Evolutionary conservation across 2,113 vertebrate genomes (phyloP), one percentile per base, ranked within the genome.

Genomic region (Toxostoma redivivum): DNA sequence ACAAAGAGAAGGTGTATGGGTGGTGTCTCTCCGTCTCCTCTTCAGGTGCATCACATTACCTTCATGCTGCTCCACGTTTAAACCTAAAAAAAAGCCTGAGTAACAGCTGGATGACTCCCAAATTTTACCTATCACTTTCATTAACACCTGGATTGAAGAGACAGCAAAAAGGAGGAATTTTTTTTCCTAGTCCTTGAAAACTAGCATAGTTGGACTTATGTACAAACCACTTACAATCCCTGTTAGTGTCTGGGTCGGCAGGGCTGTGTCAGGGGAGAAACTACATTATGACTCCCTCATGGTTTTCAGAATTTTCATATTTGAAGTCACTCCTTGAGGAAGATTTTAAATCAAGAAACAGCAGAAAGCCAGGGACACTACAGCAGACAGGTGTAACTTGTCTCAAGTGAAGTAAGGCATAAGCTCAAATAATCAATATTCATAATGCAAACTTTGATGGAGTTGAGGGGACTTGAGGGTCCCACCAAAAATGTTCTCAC

Each of bases 191-290:
- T 10, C 9, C 51, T 81, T 58, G 21, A 4, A 42, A 62, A 45
- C 6, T 40, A 20, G 19, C 33, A 15, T 33, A 33, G 3, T 11
- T 62, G 12, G 54, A 65, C 7, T 7, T 2, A 5, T 0, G 0
- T 15, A 38, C 11, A 50, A 53, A 73, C 5, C 15, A 65, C 19
- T 64, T 17, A n/a, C 0, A 45, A 33, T 12, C 2, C 20, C 18
- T 3, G 2, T 37, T 56, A 61, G 20, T 1, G 2, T 2, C 28
- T 64, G 12, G 2, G 30, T n/a, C 1, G 1, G 27, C 12, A 30
- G 24, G 5, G 1, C 1, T 53, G 10, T 21, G 16, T 28, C n/a
- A 64, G 7, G 9, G 23, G 8, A 78, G 56, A 50, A 87, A 53
- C 8, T 70, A 66, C 15, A 4, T 22, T n/a, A 3, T 30, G 9